These are phyloP conservation scores for Centropus unirufus DNA, from an alignment of 2,113 vertebrate species.

Conservation along the genomic window DNA sequence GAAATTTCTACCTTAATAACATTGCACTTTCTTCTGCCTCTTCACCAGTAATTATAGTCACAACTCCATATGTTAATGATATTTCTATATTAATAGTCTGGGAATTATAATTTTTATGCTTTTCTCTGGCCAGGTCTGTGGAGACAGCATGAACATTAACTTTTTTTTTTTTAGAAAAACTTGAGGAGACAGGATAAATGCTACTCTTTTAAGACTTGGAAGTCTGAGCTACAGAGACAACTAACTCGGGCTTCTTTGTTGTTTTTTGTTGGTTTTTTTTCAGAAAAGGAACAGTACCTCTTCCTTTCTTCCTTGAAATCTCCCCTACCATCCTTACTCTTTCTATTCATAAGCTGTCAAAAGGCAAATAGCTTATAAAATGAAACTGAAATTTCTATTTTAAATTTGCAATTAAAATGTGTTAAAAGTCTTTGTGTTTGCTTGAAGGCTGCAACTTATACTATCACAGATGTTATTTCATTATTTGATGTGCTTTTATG, in stretches of 20 bases:
- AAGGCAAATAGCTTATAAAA: neutral
- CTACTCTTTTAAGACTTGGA: neutral
- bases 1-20: neutral
- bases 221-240: neutral
- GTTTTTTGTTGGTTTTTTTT: neutral
- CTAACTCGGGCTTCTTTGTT: neutral
- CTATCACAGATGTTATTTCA: neutral
- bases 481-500: neutral
- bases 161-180: neutral
- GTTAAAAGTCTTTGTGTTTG: neutral
- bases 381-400: neutral
- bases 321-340: neutral
- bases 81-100: neutral
- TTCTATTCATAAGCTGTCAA: neutral
- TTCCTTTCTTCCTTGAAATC: neutral
- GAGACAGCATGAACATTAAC: neutral
- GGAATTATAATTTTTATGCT: constrained; percentile 4
- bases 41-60: neutral
- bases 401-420: neutral
- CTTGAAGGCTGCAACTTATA: neutral
- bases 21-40: neutral
- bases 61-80: neutral
- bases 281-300: neutral
- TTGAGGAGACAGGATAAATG: neutral
- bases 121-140: neutral